phyloP scores from a whole-genome alignment of 2,888 invertebrate species.

The Melanophora roralis region DNA sequence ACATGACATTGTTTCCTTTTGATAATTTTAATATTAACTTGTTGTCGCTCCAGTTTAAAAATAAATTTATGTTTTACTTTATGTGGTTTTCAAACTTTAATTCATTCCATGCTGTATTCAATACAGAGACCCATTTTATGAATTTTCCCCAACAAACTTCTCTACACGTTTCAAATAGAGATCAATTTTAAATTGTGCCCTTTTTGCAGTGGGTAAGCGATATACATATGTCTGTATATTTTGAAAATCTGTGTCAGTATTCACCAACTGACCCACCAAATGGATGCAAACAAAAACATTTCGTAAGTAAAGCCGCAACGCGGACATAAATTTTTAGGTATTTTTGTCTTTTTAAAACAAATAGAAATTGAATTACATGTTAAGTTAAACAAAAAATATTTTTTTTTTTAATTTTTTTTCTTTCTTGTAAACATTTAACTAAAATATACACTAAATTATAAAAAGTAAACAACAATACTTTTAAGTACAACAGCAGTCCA shows the following conservation, averaged over 20 bases:
- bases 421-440: slow-evolving; percentile 22
- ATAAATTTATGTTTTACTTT: too few relatives aligned
- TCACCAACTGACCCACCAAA: background rate
- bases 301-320: background rate
- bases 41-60: background rate
- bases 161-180: too few relatives aligned
- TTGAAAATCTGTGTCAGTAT: background rate
- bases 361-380: background rate
- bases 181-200: too few relatives aligned
- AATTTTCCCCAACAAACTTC: too few relatives aligned
- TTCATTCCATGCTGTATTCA: too few relatives aligned
- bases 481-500: background rate
- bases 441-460: background rate
- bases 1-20: slow-evolving; percentile 9
- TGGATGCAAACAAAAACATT: background rate
- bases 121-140: too few relatives aligned
- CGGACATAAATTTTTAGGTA: background rate
- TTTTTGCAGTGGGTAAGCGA: too few relatives aligned
- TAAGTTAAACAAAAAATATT: slow-evolving; percentile 1
- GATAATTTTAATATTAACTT: slow-evolving; percentile 14
- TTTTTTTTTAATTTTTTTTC: background rate
- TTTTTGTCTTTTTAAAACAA: background rate
- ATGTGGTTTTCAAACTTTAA: too few relatives aligned
- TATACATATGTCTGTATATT: too few relatives aligned
- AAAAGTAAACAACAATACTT: background rate